Evolutionary conservation across 2,113 vertebrate species (phyloP).

Genomic region (Proteles cristata): DNA sequence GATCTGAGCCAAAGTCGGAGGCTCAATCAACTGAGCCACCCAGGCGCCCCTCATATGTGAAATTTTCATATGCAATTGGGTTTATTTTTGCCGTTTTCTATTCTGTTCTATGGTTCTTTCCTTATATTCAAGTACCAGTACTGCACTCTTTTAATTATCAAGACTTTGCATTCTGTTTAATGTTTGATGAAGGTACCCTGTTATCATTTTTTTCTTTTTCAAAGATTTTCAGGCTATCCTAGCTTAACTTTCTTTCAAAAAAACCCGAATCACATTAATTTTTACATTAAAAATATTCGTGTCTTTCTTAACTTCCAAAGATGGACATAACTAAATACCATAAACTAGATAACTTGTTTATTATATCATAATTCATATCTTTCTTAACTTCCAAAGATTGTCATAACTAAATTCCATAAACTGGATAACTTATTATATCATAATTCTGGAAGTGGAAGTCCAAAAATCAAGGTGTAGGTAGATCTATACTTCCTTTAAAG

Average conservation of each 20-base stretch:
- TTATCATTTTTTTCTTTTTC: not conserved
- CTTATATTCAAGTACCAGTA: not conserved
- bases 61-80: not conserved
- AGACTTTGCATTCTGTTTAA: not conserved
- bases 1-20: too few species aligned
- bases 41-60: not conserved
- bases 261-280: not conserved
- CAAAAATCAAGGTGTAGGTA: not conserved
- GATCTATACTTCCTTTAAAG: not conserved
- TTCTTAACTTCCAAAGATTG: not conserved
- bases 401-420: not conserved
- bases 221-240: not conserved
- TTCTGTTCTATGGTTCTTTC: not conserved
- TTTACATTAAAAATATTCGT: not conserved
- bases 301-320: not conserved
- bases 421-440: not conserved
- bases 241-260: not conserved
- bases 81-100: not conserved
- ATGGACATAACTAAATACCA: not conserved
- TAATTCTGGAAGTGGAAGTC: not conserved
- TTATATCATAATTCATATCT: not conserved
- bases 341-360: not conserved
- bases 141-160: not conserved
- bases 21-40: too few species aligned
- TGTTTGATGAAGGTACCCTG: not conserved